Evolutionary conservation across 2,888 invertebrate genomes (phyloP), one percentile per base, ranked within the genome.

Genomic region (Stomorhina lunata): DNA sequence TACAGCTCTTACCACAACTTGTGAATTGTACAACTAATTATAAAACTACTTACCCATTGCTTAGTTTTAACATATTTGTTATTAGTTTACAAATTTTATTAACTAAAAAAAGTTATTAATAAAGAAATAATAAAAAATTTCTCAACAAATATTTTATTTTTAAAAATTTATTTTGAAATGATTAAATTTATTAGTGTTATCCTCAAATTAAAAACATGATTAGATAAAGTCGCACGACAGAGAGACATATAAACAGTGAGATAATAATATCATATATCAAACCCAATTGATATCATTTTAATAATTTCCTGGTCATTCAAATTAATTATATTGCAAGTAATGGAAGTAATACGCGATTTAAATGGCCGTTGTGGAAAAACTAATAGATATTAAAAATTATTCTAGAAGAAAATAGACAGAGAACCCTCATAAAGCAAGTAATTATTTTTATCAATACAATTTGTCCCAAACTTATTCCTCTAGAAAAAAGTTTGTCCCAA

Each of bases 221-320:
- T 7, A 22, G 5, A 57, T 17, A 34, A 34, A 20, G 10, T 29
- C 20, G 12, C 34, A 20, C 20, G 12, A 1, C 7, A 57, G 32
- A 34, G 4, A 22, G 2, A 12, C 20, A 20, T n/a, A n/a, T n/a
- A n/a, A n/a, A n/a, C n/a, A n/a, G n/a, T n/a, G n/a, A n/a, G n/a
- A n/a, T n/a, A 22, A 25, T 50, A 50, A 25, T 27, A 25, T n/a
- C 25, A 55, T 27, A 69, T 55, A 40, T 69, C 55, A 69, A 43
- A 69, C 69, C 20, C 29, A 65, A 65, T 69, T 69, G 55, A 55
- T 22, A 32, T 55, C 55, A 40, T 55, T 55, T 55, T 69, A 69
- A 29, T 27, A 55, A 69, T 69, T 69, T 69, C 55, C 69, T 43
- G 69, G 29, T 4, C 40, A 48, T 65, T 65, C 48, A 65, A 65